A percentile compares a stretch with the other conserved stretches of the same genome.
phyloP scores from a whole-genome alignment of 64 coral and sea anemone genomes.

The Montipora sp. region DNA sequence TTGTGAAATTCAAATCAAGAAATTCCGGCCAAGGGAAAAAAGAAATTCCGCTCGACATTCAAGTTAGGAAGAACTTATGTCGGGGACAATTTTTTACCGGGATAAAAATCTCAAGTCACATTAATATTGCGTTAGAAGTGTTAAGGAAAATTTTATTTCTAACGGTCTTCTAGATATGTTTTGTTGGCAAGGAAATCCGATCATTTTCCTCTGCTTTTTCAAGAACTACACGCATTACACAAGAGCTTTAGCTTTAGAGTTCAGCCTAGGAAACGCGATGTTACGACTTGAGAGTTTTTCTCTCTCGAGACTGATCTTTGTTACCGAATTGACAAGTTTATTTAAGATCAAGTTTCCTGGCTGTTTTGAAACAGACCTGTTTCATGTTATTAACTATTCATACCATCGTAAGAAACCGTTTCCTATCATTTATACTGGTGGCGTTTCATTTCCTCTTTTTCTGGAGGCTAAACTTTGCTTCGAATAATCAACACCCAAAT shows the following conservation, averaged over 20 bases:
- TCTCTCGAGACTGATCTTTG: neutral
- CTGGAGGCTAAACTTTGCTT: neutral
- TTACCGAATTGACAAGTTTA: neutral
- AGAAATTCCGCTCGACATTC: neutral
- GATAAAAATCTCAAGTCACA: neutral
- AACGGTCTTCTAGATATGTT: neutral
- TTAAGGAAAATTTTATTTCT: neutral
- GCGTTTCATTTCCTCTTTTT: neutral
- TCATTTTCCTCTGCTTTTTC: too few species aligned
- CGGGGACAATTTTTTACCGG: too few species aligned
- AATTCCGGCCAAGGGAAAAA: neutral
- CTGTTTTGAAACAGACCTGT: constrained; percentile 34
- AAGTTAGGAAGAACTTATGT: neutral
- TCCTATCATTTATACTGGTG: neutral
- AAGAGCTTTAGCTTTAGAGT: too few species aligned
- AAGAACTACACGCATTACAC: too few species aligned
- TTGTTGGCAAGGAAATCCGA: neutral
- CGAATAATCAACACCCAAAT: neutral
- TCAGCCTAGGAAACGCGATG: neutral
- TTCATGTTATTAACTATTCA: constrained; percentile 53
- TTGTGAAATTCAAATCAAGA: neutral
- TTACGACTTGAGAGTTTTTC: neutral
- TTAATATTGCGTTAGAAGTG: neutral
- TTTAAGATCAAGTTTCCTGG: constrained; percentile 2
- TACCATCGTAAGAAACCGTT: neutral